A percentile compares a stretch with the other conserved stretches of the same genome.
These are phyloP conservation scores for Drosophila setifemur DNA, from an alignment of 1,140 invertebrate genomes.

Conservation along the genomic window DNA sequence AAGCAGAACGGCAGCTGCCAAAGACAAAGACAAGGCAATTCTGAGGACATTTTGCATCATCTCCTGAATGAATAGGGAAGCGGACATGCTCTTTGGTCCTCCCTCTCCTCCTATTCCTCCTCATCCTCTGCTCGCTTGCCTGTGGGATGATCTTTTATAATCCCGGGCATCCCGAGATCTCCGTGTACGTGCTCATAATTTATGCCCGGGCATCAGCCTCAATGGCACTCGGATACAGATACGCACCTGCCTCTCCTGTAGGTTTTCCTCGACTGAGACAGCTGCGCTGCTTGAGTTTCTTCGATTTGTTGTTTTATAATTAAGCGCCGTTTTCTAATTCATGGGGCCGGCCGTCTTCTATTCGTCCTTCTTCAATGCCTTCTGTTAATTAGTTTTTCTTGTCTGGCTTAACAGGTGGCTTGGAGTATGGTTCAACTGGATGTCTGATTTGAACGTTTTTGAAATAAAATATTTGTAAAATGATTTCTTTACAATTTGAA, in stretches of 20 bases:
- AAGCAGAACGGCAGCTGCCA: conserved; percentile 47
- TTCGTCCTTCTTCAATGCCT: background rate
- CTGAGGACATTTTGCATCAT: conserved; percentile 65
- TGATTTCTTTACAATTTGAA: background rate
- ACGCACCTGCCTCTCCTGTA: conserved; percentile 40
- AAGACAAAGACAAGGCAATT: conserved; percentile 21
- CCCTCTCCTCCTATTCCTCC: background rate
- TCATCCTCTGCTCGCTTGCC: conserved; percentile 16
- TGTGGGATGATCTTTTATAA: conserved; percentile 66
- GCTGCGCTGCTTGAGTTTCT: conserved; percentile 44
- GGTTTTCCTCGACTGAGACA: conserved; percentile 32
- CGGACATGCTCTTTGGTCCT: conserved; percentile 46
- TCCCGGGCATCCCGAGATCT: conserved; percentile 45
- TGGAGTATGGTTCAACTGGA: background rate
- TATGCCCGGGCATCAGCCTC: conserved; percentile 36
- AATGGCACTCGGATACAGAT: conserved; percentile 19
- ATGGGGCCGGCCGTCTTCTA: too few relatives aligned
- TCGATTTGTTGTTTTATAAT: conserved; percentile 67
- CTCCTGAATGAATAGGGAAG: conserved; percentile 47
- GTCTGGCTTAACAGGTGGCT: conserved; percentile 29
- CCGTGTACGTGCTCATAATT: conserved; percentile 70
- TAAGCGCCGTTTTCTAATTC: conserved; percentile 51
- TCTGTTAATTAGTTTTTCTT: conserved; percentile 46
- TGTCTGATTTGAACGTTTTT: background rate
- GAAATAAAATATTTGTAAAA: background rate